Evolutionary conservation across 2,113 vertebrate species (phyloP).

Genomic region (Podiceps cristatus): DNA sequence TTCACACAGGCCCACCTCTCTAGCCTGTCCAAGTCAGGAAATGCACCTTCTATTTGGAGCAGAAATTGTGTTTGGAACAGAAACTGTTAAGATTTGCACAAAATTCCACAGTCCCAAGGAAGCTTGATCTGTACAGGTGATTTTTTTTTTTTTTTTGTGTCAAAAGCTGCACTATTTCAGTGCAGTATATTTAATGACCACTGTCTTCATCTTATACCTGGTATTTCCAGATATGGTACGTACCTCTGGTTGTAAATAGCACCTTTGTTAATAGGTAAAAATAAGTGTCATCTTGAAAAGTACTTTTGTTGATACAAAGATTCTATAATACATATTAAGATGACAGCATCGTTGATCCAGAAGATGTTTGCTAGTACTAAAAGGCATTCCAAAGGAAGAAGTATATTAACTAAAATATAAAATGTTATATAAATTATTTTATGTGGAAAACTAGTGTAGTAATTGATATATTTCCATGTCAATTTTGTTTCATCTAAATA

Average conservation of each 20-base stretch:
- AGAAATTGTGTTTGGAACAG: not conserved
- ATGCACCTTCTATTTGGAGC: not conserved
- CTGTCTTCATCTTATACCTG: not conserved
- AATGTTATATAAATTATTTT: not conserved
- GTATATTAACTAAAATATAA: not conserved
- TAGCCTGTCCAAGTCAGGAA: not conserved
- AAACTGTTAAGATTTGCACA: not conserved
- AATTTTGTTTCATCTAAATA: not conserved
- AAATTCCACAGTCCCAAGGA: not conserved
- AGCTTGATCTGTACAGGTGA: not conserved
- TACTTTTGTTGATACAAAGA: not conserved
- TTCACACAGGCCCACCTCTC: no score
- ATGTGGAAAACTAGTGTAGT: not conserved
- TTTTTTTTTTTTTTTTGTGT: not conserved
- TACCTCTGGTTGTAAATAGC: not conserved
- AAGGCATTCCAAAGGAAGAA: not conserved
- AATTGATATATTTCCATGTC: not conserved
- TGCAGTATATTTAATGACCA: not conserved
- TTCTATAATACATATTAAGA: not conserved
- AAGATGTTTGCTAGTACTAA: not conserved
- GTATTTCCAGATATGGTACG: not conserved
- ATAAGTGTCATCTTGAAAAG: not conserved
- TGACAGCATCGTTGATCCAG: not conserved
- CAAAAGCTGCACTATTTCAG: not conserved
- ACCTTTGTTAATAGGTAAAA: not conserved